Base-by-base conservation (phyloP, 1,140 invertebrate genomes). In the Stratiolaelaps scimitus region DNA sequence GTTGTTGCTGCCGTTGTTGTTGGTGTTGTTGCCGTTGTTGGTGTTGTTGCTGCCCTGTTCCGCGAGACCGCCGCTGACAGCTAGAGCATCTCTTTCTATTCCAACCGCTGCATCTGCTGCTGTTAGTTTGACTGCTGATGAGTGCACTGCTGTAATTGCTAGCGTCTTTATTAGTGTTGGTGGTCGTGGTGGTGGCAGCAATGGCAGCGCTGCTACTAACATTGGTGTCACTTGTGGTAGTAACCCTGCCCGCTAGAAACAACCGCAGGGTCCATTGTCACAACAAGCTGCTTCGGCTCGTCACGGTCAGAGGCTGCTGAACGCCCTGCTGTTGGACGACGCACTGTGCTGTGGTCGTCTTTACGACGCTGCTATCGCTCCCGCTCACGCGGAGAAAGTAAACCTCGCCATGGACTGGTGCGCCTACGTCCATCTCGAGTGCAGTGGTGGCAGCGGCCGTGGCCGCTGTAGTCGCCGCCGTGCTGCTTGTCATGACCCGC, bases 371-470 rank as follows among this genome's bases (percentile, higher is more conserved):
- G 17, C 17, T 23, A 6, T 60, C 53, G 23, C 34, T 26, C 15
- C 26, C 15, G 53, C 53, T 60, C 26, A 60, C 23, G 53, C 53
- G 53, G 2, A 60, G 53, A 26, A 60, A 60, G 53, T 60, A 60
- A 1, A 60, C 53, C 20, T 60, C 53, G 15, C 53, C 53, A 15
- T 29, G 7, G 15, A 28, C 26, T 7, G 19, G 26, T 34, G 20
- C 53, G 23, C 53, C 53, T 17, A 29, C 53, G 13, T 26, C 13
- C 5, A 17, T 34, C 15, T 60, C 26, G 23, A 60, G 53, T 1
- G 26, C 15, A 2, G 15, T 23, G 4, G 34, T 40, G 4, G 34
- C 10, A 4, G 34, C 4, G 4, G 34, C 10, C 34, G 34, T 40
- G 2, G 26, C 15, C 1, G 15, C 53, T 40, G 34, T 40, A 6